Evolutionary conservation across 1,140 invertebrate genomes (phyloP).

Genomic region (Drosophila ficusphila): DNA sequence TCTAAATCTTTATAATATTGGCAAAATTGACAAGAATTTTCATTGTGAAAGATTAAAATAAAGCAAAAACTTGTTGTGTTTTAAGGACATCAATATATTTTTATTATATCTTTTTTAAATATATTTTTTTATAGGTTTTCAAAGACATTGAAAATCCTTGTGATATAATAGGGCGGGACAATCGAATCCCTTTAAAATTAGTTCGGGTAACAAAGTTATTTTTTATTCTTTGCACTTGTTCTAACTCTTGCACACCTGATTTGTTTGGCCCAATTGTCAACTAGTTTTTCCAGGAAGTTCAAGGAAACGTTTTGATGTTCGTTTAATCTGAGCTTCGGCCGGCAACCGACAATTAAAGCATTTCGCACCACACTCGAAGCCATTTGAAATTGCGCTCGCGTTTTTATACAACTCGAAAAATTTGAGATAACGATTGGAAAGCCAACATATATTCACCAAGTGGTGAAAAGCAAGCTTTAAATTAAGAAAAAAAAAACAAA

Average conservation of each 20-base stretch:
- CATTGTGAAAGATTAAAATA: no score
- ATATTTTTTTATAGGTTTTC: no score
- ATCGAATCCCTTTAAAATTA: no score
- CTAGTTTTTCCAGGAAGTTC: slow-evolving; percentile 5
- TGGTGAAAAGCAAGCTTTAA: slow-evolving; percentile 5
- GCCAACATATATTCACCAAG: neutral
- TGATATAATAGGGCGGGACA: no score
- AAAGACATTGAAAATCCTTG: no score
- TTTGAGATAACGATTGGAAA: slow-evolving; percentile 1
- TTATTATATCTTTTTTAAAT: no score
- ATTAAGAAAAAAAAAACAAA: slow-evolving; percentile 2
- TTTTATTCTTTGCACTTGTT: neutral
- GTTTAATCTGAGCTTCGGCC: neutral
- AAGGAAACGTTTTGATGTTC: slow-evolving; percentile 1
- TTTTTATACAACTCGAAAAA: slow-evolving; percentile 37
- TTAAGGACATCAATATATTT: no score
- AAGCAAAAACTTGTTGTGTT: no score
- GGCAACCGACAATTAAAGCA: slow-evolving; percentile 37
- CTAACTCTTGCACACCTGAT: neutral
- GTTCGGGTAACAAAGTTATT: no score
- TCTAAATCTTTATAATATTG: no score
- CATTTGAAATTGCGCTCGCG: neutral
- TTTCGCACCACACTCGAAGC: slow-evolving; percentile 13
- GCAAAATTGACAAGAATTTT: no score
- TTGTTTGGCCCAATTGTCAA: slow-evolving; percentile 4